These are phyloP conservation scores for Phthorimaea operculella DNA, from an alignment of 1,140 invertebrate species.

Conservation along the genomic window DNA sequence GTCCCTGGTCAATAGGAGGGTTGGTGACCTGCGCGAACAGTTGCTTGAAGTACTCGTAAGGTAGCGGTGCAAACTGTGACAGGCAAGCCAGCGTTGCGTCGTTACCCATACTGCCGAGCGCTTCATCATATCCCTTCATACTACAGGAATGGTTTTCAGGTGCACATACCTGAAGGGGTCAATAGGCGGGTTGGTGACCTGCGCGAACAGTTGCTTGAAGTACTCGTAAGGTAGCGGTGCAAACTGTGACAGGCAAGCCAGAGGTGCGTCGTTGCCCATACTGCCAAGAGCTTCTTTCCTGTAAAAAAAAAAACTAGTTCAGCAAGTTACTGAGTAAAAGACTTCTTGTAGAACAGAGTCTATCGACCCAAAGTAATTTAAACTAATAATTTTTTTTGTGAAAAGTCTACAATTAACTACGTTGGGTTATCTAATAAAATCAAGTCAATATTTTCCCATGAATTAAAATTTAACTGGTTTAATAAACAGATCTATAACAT, in stretches of 20 bases:
- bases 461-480: too few species aligned
- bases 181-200: slow-evolving; percentile 99
- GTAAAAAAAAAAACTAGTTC: slow-evolving; percentile 25
- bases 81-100: slow-evolving; percentile 97
- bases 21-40: slow-evolving; percentile 99
- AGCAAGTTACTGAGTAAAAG: too few species aligned
- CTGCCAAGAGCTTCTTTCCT: slow-evolving; percentile 98
- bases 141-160: too few species aligned
- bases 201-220: slow-evolving; percentile 99
- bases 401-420: too few species aligned
- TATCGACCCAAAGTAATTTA: too few species aligned
- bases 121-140: slow-evolving; percentile 51
- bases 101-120: slow-evolving; percentile 99
- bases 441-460: too few species aligned
- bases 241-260: slow-evolving; percentile 95
- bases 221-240: slow-evolving; percentile 97
- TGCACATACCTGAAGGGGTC: slow-evolving; percentile 86
- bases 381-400: too few species aligned
- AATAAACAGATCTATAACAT: too few species aligned
- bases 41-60: slow-evolving; percentile 99
- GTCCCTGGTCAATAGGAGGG: too few species aligned
- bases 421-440: too few species aligned
- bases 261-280: slow-evolving; percentile 98
- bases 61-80: slow-evolving; percentile 92
- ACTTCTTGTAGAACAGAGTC: too few species aligned